These are phyloP conservation scores for Sebastes iracundus DNA, from an alignment of 2,797 vertebrate genomes.

Conservation along the genomic window DNA sequence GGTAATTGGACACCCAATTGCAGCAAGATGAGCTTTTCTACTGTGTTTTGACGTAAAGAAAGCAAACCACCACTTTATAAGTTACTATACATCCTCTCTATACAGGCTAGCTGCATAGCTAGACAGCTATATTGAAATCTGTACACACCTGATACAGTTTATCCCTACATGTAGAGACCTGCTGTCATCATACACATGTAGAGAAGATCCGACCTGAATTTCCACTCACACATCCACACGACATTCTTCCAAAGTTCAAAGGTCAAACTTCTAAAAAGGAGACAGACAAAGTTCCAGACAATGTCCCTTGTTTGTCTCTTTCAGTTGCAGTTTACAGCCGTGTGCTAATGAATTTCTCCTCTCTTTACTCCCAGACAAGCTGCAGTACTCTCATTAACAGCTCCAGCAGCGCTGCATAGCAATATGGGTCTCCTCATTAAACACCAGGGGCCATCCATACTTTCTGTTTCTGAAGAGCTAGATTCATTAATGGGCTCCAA, in stretches of 20 bases:
- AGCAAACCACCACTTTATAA: not conserved
- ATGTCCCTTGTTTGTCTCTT: not conserved
- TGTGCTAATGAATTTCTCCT: slow-evolving; percentile 23
- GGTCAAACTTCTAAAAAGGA: not conserved
- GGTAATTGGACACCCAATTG: not conserved
- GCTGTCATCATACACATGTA: slow-evolving; percentile 31
- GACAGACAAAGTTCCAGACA: not conserved
- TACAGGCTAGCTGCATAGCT: not conserved
- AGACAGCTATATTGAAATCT: not conserved
- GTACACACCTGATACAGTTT: not conserved
- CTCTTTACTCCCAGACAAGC: not conserved
- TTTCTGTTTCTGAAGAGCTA: not conserved
- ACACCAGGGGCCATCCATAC: not conserved
- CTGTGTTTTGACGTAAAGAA: not conserved
- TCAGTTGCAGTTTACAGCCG: not conserved
- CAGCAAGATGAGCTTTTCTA: not conserved
- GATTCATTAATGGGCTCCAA: not conserved
- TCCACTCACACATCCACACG: slow-evolving; percentile 1
- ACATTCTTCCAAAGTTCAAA: slow-evolving; percentile 23
- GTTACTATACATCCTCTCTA: not conserved
- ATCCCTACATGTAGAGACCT: slow-evolving; percentile 13
- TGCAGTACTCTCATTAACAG: slow-evolving; percentile 21
- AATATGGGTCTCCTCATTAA: slow-evolving; percentile 6
- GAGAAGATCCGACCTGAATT: not conserved
- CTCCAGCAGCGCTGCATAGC: slow-evolving; percentile 1